phyloP scores from a whole-genome alignment of 35 echinoderm and acorn worm genomes.

The Apostichopus californicus region DNA sequence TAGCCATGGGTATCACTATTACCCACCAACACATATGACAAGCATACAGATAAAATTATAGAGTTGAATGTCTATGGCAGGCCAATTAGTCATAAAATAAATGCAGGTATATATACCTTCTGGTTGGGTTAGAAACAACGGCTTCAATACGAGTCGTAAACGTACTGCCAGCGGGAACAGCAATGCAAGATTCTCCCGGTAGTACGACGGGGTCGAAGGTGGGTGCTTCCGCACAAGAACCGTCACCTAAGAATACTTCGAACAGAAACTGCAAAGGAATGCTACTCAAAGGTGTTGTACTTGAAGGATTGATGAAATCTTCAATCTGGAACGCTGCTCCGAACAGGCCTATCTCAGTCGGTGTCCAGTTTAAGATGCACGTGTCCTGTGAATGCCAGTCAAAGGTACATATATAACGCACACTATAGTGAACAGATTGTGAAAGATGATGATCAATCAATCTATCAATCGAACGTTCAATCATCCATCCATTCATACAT shows the following conservation, averaged over 20 bases:
- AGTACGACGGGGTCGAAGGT: constrained; percentile 20
- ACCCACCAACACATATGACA: no score
- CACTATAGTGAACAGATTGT: no score
- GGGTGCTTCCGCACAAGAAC: background rate
- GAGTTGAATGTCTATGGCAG: no score
- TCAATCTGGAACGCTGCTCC: constrained; percentile 41
- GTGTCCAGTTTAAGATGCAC: constrained; percentile 11
- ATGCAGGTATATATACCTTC: background rate
- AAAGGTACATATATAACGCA: background rate
- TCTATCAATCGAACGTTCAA: no score
- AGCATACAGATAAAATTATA: no score
- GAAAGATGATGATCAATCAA: no score
- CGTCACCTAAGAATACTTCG: constrained; percentile 23
- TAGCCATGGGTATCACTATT: no score
- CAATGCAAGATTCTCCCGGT: constrained; percentile 14
- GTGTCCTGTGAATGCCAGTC: background rate
- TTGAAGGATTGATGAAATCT: constrained; percentile 6
- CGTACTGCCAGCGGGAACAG: constrained; percentile 12
- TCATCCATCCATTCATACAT: no score
- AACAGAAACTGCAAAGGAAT: constrained; percentile 31
- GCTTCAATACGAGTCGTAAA: constrained; percentile 36
- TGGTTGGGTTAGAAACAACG: background rate
- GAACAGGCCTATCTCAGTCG: constrained; percentile 13
- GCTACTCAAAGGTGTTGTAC: constrained; percentile 25
- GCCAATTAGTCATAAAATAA: no score